Base-by-base conservation (phyloP, 2,797 vertebrate genomes). In the Myotis findleyi region DNA sequence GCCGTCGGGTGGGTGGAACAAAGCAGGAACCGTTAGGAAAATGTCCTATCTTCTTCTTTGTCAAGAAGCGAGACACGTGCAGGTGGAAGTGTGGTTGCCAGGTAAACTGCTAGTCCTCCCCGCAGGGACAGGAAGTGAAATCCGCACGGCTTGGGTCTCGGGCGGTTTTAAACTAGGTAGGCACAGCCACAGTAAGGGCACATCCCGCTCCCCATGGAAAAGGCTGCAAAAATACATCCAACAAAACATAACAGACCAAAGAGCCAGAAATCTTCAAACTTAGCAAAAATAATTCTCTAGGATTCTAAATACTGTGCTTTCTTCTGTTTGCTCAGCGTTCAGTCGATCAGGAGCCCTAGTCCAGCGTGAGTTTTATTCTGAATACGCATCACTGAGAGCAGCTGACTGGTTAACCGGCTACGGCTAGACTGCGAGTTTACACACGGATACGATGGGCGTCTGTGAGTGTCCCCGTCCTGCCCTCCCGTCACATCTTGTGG, bases 321-420 rank as follows among this genome's bases (percentile, higher is more conserved):
- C 96, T 97, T 93, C 90, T 95, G 57, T 92, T 59, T 92, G 96
- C 92, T 97, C 90, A 64, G 75, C 91, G 95, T 82, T 92, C 83
- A 51, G 88, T 57, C 96, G 79, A 1, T 55, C 49, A 0, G 80
- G 68, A 96, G 85, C 89, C 3, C 1, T 41, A 92, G 71, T 91
- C 93, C 96, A 96, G 96, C 92, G 85, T 16, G 6, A 3, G 77
- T 79, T 93, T 47, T 87, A 49, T 81, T 96, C 90, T 2, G 2
- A 89, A 77, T 95, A 97, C 95, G 95, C 0, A 41, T 96, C 98
- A 93, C 95, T 97, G 97, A 62, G 95, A 98, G 92, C 82, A 66
- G 84, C 81, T 89, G 96, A 97, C 73, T 89, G 97, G 98, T 97
- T 97, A 97, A 93, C 95, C 95, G 85, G 87, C 84, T 83, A 96